Conservation (phyloP, 30 jellyfish, hydroid and myxozoan genomes). For the Aurelia coerulea region DNA sequence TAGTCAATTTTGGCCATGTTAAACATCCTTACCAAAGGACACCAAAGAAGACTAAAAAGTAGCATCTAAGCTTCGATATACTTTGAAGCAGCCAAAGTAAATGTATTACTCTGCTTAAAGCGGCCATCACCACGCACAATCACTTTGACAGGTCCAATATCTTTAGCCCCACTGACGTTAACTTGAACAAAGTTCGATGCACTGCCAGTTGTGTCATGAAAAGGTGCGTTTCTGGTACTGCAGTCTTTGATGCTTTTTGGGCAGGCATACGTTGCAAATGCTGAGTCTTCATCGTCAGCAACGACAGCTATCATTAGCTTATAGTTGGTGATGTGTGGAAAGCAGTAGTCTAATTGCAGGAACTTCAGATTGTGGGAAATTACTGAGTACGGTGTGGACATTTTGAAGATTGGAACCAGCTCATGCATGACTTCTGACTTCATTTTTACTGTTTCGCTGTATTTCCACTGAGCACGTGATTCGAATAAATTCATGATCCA, state of each 20-base stretch:
- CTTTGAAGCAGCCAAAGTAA: conserved; percentile 63
- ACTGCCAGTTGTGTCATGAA: conserved; percentile 67
- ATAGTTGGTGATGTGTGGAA: conserved; percentile 30
- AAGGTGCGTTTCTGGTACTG: conserved; percentile 47
- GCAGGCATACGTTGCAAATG: conserved; percentile 77
- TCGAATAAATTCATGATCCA: conserved; percentile 38
- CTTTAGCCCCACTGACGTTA: conserved; percentile 32
- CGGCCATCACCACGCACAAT: conserved; percentile 75
- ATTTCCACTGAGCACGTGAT: conserved; percentile 45
- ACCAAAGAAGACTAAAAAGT: too few species aligned
- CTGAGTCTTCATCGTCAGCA: conserved; percentile 58
- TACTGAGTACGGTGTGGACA: conserved; percentile 35
- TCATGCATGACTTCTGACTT: conserved; percentile 62
- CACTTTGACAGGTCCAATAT: conserved; percentile 62
- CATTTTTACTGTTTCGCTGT: conserved; percentile 1
- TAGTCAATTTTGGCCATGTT: too few species aligned
- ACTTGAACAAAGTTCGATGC: conserved; percentile 54
- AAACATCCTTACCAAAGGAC: too few species aligned
- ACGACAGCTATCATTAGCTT: conserved; percentile 39
- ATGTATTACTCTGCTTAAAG: conserved; percentile 18
- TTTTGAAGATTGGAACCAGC: conserved; percentile 57
- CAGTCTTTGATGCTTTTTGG: conserved; percentile 32
- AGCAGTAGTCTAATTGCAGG: conserved; percentile 58
- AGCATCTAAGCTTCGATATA: neutral
- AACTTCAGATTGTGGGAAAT: conserved; percentile 21